phyloP scores from a whole-genome alignment of 2,797 vertebrate species.

The Coranthus polyacanthus region DNA sequence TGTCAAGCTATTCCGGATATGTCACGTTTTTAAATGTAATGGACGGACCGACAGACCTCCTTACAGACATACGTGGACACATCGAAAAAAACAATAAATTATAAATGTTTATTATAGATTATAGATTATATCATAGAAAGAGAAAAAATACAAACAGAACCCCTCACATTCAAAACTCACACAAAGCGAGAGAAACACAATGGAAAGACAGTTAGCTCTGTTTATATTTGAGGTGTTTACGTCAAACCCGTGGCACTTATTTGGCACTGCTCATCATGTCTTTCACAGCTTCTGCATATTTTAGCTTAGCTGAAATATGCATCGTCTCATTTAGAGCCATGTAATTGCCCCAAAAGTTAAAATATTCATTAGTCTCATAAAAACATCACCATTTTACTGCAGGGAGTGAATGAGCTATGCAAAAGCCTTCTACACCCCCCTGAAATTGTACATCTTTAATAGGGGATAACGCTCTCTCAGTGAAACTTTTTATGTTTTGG shows the following conservation, averaged over 20 bases:
- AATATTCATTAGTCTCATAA: constrained; percentile 80
- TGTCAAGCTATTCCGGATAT: too few species aligned
- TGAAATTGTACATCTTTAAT: constrained; percentile 70
- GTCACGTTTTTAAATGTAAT: too few species aligned
- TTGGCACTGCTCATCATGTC: constrained; percentile 58
- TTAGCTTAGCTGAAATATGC: constrained; percentile 59
- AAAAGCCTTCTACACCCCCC: constrained; percentile 65
- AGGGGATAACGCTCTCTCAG: constrained; percentile 57
- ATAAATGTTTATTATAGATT: not conserved
- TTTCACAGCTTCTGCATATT: constrained; percentile 74
- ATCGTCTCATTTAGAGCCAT: constrained; percentile 74
- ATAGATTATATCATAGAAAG: not conserved
- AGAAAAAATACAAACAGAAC: not conserved
- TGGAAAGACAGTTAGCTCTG: constrained; percentile 8
- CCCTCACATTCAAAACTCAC: constrained; percentile 8
- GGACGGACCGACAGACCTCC: too few species aligned
- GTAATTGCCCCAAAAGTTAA: constrained; percentile 79
- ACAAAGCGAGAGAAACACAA: constrained; percentile 10
- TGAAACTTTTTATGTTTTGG: constrained; percentile 70
- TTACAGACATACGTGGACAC: too few species aligned
- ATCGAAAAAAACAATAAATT: too few species aligned
- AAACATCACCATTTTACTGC: constrained; percentile 69
- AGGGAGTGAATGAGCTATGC: constrained; percentile 67
- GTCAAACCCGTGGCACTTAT: constrained; percentile 42
- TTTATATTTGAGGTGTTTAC: constrained; percentile 43